Base-by-base conservation (phyloP, 2,797 vertebrate species). In the Capromys pilorides region DNA sequence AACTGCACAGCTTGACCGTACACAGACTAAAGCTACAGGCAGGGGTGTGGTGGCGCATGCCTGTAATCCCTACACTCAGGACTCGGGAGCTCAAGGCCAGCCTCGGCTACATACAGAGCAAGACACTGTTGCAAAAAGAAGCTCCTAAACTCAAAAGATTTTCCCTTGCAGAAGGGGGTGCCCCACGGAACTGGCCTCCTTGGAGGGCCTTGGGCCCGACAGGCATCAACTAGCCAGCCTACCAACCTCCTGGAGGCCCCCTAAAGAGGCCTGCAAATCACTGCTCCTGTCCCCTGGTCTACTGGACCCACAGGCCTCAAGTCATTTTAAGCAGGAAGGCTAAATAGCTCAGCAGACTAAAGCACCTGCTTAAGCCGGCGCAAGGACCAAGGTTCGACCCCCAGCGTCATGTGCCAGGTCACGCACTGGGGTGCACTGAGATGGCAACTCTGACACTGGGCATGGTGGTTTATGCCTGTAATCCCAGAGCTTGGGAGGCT, bases 271-370 rank as follows among this genome's bases (percentile, higher is more conserved):
- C 64, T 82, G 45, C 0, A 8, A 49, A 51, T 45, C 83, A 31
- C 66, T 2, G 11, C 26, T n/a, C 51, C 41, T 12, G 85, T 41
- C 33, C 78, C 75, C 64, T 14, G 5, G 4, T 33, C 28, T 49
- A 54, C 88, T 33, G 54, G 54, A 84, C 24, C 84, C 21, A 5
- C 57, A 85, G 64, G 36, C 39, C 41, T 71, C 62, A 5, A 12
- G 36, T 31, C 45, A 26, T 88, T 83, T 80, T 90, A 86, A 91
- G 77, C 84, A 66, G 59, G 54, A 82, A 90, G 77, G 86, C 54
- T 4, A 57, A 14, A 18, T 57, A 57, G 14, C 54, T 57, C 3
- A 18, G 14, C 16, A 14, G 51, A 57, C 54, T 57, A 57, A 57
- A 57, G 54, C 18, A 14, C 54, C 14, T 57, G 54, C 54, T 57